Percentiles rank a stretch among this genome's conserved stretches.
Conservation (phyloP, 2,888 invertebrate genomes). For the Napeogenes sylphis region DNA sequence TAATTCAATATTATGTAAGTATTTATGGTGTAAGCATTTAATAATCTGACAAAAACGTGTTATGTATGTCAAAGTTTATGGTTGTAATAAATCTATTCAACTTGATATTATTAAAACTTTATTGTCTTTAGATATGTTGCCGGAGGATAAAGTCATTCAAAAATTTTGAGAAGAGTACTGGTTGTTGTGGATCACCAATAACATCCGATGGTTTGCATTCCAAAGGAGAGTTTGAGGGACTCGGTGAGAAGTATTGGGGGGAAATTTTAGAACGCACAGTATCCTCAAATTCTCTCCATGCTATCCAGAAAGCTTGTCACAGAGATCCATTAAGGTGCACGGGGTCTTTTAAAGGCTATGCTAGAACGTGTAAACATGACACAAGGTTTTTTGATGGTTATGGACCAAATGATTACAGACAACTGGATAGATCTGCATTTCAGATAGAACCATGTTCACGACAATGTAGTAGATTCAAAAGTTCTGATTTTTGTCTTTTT, state of each 20-base stretch:
- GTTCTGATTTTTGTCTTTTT: conserved; percentile 70
- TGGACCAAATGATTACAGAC: conserved; percentile 64
- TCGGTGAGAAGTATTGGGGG: conserved; percentile 85
- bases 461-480: conserved; percentile 65
- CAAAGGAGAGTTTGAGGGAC: conserved; percentile 80
- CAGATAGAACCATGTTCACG: conserved; percentile 72
- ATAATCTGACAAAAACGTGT: too few relatives aligned
- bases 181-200: conserved; percentile 69
- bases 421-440: conserved; percentile 67
- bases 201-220: conserved; percentile 72
- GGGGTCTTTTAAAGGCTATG: conserved; percentile 71
- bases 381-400: conserved; percentile 69
- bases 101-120: conserved; percentile 2
- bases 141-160: conserved; percentile 60
- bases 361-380: conserved; percentile 63
- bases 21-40: neutral
- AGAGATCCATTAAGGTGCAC: conserved; percentile 64
- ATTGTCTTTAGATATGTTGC: conserved; percentile 60
- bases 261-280: conserved; percentile 88
- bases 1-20: conserved; percentile 86
- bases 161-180: conserved; percentile 67
- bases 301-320: conserved; percentile 78
- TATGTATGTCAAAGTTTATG: too few relatives aligned
- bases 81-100: neutral
- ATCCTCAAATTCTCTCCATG: conserved; percentile 85